These are phyloP conservation scores for Littorina saxatilis DNA, from an alignment of 1,140 invertebrate genomes.

Conservation along the genomic window DNA sequence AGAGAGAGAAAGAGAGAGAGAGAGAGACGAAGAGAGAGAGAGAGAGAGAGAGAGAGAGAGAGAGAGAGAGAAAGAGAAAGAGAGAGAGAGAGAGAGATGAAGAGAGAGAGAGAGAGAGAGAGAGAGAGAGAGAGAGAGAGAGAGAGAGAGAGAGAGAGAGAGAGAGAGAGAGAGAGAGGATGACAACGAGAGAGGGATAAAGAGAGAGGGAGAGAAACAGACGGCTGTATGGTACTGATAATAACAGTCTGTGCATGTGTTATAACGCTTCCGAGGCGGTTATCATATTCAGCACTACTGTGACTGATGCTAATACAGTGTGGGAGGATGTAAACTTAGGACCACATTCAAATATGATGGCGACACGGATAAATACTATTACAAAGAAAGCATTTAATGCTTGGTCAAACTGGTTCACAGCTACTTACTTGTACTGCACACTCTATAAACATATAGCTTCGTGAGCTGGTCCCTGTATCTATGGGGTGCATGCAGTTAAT, in stretches of 20 bases:
- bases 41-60: neutral
- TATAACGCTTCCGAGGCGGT: neutral
- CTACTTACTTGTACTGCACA: too few species aligned
- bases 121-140: neutral
- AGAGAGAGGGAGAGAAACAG: neutral
- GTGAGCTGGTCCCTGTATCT: too few species aligned
- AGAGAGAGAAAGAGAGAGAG: neutral
- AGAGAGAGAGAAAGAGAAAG: neutral
- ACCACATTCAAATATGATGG: neutral
- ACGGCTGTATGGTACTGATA: neutral
- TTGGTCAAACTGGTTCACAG: too few species aligned
- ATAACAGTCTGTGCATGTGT: neutral
- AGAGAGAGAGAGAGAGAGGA: neutral
- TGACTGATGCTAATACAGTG: neutral
- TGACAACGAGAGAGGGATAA: neutral
- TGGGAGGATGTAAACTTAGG: too few species aligned
- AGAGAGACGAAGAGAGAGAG: too few species aligned
- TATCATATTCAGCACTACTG: neutral
- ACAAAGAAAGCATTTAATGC: too few species aligned
- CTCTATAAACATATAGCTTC: too few species aligned
- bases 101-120: neutral
- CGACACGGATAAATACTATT: neutral
- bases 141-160: constrained; percentile 15
- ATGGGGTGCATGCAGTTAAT: too few species aligned
- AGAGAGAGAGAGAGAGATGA: neutral